Conservation (phyloP, 2,113 vertebrate species). For the Procapra przewalskii region DNA sequence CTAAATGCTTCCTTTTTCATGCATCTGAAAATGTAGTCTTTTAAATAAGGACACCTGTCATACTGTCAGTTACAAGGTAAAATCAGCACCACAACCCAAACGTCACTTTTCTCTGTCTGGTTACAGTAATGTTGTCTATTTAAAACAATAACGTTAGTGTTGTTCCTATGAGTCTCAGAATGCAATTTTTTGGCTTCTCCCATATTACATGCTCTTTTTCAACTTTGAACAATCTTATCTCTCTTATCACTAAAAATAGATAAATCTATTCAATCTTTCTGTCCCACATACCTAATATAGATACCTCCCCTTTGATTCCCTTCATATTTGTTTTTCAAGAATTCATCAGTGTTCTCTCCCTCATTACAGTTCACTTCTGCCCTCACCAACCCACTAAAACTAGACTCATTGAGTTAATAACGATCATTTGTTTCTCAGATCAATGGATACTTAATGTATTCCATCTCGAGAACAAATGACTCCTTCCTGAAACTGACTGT, state of each 20-base stretch:
- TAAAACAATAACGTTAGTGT: not conserved
- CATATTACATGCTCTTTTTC: not conserved
- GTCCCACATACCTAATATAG: not conserved
- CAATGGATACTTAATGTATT: not conserved
- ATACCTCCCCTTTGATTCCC: not conserved
- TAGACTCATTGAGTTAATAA: not conserved
- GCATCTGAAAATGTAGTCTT: conserved; percentile 10
- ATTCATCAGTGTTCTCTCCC: not conserved
- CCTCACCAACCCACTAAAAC: not conserved
- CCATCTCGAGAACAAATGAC: not conserved
- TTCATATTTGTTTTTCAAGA: not conserved
- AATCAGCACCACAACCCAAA: not conserved
- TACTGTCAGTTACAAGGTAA: not conserved
- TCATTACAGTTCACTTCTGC: not conserved
- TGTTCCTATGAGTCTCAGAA: not conserved
- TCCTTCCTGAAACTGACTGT: not conserved
- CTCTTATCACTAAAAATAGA: not conserved
- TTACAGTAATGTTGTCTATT: not conserved
- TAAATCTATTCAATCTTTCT: not conserved
- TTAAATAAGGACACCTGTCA: conserved; percentile 32
- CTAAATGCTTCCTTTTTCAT: conserved; percentile 60
- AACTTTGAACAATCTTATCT: not conserved
- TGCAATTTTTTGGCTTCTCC: not conserved
- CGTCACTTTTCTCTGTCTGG: not conserved
- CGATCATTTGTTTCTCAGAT: not conserved